Percentiles rank a stretch among this genome's conserved stretches.
Evolutionary conservation across 2,113 vertebrate species (phyloP).

Genomic region (Carassius gibelio): DNA sequence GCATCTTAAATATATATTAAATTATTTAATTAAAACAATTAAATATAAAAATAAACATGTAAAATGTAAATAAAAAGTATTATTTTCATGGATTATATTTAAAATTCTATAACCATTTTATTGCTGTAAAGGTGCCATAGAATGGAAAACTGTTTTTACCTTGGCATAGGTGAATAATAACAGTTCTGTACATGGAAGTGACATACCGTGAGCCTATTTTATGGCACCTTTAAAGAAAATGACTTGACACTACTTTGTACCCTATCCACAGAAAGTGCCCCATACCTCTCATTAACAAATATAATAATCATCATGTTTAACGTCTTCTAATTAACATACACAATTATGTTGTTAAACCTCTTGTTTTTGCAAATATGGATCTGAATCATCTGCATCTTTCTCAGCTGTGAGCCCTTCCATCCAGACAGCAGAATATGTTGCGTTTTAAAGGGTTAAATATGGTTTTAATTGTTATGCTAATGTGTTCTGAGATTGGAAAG

Average conservation of each 20-base stretch:
- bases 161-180: too few species aligned
- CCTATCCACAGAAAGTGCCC: not conserved
- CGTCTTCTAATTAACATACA: not conserved
- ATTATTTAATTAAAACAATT: too few species aligned
- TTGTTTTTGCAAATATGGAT: not conserved
- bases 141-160: too few species aligned
- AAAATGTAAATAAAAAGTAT: too few species aligned
- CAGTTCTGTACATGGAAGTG: too few species aligned
- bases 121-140: not conserved
- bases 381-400: not conserved
- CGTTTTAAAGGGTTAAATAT: constrained; percentile 39
- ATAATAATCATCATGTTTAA: not conserved
- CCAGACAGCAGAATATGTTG: constrained; percentile 19
- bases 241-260: not conserved
- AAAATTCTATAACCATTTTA: not conserved
- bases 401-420: not conserved
- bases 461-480: constrained; percentile 57
- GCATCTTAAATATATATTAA: too few species aligned
- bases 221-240: not conserved
- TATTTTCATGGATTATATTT: not conserved
- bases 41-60: too few species aligned
- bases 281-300: not conserved
- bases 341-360: not conserved
- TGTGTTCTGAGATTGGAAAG: constrained; percentile 37
- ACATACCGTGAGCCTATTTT: too few species aligned